Conservation (phyloP, 2,797 vertebrate species). For the Nyctibius grandis region DNA sequence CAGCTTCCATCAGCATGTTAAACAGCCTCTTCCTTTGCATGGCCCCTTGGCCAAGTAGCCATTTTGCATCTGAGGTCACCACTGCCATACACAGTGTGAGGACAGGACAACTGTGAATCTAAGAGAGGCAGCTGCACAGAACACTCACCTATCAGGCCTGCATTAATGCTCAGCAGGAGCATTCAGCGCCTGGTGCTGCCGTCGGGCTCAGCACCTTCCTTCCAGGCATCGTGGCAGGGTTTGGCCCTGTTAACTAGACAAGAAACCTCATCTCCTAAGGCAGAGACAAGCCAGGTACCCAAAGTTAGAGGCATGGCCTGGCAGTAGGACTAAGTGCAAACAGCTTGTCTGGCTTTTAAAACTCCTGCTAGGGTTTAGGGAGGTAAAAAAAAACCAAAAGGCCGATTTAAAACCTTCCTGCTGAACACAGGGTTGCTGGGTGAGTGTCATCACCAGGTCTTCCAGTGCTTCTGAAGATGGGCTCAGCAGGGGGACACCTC, state of each 20-base stretch:
- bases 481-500: not conserved
- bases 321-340: not conserved
- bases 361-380: not conserved
- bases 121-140: not conserved
- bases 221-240: not conserved
- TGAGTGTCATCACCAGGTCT: not conserved
- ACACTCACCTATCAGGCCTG: not conserved
- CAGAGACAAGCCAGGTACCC: not conserved
- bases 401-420: not conserved
- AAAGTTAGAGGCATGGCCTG: not conserved
- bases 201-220: not conserved
- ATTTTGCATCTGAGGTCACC: not conserved
- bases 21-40: not conserved
- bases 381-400: not conserved
- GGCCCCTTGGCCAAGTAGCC: not conserved
- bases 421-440: not conserved
- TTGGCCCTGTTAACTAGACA: not conserved
- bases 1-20: accelerated
- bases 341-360: not conserved
- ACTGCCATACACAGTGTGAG: not conserved
- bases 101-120: not conserved
- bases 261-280: not conserved
- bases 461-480: not conserved
- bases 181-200: not conserved
- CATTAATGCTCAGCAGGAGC: not conserved